Base-by-base conservation (phyloP, 2,797 vertebrate species). In the Trematomus bernacchii region DNA sequence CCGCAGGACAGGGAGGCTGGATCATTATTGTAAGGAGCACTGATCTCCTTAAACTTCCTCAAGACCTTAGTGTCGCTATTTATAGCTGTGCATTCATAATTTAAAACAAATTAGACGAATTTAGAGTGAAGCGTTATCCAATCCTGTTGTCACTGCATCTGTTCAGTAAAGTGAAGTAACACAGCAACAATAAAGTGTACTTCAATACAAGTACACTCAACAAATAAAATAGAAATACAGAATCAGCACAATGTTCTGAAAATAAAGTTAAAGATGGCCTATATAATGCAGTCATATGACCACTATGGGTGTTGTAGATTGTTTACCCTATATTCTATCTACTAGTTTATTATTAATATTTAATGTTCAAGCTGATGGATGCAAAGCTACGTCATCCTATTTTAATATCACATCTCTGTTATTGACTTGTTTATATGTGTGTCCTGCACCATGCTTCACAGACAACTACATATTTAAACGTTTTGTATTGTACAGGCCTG, bases 1-100 rank as follows among this genome's bases (percentile, higher is more conserved):
- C 73, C 62, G 43, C 82, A 62, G 76, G 59, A 66, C 62, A 48
- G 30, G 50, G 71, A 78, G 83, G 83, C 79, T 65, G 80, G 70
- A 67, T 37, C 1, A 53, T 21, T 78, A 43, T 19, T 10, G 14
- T 5, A 1, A 18, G 54, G 37, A 64, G 8, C 33, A 2, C 51
- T 46, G 11, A 59, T n/a, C 2, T 43, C 15, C 6, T 13, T 19
- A 1, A 42, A 55, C 33, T 48, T 48, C 37, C 3, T 30, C n/a
- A 33, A 48, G 5, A 77, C 14, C 19, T 27, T 12, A 30, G 27
- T 30, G 13, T 63, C 3, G 14, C 15, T 33, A 18, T 3, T 33
- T 16, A 2, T 18, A 16, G 11, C 23, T 15, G 3, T 61, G 11
- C 48, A 10, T 48, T 50, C 11, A 67, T 1, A n/a, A 27, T 53